These are phyloP conservation scores for Epirrita christyi DNA, from an alignment of 2,888 invertebrate species.

Conservation along the genomic window DNA sequence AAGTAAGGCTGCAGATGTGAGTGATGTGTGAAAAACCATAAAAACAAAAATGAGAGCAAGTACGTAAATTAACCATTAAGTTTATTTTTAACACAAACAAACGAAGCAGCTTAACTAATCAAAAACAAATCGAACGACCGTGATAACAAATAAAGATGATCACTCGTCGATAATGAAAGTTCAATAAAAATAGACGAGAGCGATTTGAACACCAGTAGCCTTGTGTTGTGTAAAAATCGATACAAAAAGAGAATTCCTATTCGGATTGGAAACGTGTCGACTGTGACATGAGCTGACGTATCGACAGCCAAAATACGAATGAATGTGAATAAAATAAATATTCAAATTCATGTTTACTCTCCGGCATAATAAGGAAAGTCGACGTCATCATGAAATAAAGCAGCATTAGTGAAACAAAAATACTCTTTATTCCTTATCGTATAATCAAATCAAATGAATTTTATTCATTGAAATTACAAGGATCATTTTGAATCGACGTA, in stretches of 20 bases:
- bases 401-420: too few species aligned
- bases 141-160: constrained; percentile 29
- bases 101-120: constrained; percentile 23
- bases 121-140: constrained; percentile 22
- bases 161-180: constrained; percentile 32
- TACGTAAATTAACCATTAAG: constrained; percentile 9
- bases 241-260: constrained; percentile 44
- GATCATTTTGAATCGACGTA: too few species aligned
- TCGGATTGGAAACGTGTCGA: constrained; percentile 45
- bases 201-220: constrained; percentile 30
- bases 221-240: constrained; percentile 38
- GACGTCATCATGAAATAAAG: too few species aligned
- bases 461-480: too few species aligned
- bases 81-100: constrained; percentile 9
- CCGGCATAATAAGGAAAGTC: too few species aligned
- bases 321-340: too few species aligned
- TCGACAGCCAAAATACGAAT: constrained; percentile 43
- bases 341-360: too few species aligned
- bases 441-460: too few species aligned
- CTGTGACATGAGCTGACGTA: constrained; percentile 43
- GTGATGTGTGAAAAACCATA: too few species aligned
- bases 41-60: constrained; percentile 1
- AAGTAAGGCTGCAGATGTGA: too few species aligned
- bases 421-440: too few species aligned
- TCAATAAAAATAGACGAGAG: constrained; percentile 35